phyloP scores from a whole-genome alignment of 64 coral and sea anemone genomes.

The Porites australiensis region DNA sequence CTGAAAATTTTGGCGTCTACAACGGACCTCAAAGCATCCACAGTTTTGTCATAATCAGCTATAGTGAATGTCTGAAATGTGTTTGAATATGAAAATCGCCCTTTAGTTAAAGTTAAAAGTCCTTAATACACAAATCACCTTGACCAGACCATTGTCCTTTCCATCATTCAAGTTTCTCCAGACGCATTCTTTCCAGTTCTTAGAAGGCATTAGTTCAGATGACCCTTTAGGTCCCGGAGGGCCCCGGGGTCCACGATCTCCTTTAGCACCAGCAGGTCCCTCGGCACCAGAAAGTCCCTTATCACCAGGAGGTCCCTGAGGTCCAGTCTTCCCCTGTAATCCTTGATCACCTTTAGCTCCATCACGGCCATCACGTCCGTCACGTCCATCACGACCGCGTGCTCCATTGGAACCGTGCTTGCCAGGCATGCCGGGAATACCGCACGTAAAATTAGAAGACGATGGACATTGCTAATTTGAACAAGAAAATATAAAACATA shows the following conservation, averaged over 20 bases:
- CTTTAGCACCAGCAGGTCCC: neutral
- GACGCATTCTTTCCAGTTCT: constrained; percentile 24
- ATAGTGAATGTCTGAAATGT: no score
- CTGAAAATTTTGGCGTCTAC: no score
- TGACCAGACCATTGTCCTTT: neutral
- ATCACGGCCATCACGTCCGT: neutral
- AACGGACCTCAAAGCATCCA: no score
- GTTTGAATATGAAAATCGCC: no score
- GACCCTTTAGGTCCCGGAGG: neutral
- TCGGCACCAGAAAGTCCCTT: neutral
- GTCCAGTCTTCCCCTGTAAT: neutral
- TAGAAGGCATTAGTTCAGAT: neutral
- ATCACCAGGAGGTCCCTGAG: neutral
- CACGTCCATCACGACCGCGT: neutral
- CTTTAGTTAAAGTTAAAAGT: no score
- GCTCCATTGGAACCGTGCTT: neutral
- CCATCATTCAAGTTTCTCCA: constrained; percentile 15
- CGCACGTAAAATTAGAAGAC: neutral
- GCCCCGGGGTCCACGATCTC: no score
- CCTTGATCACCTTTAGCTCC: neutral
- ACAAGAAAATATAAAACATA: neutral
- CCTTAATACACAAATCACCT: neutral
- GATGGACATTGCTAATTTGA: neutral
- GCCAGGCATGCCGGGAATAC: neutral
- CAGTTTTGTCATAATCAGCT: no score